phyloP scores from a whole-genome alignment of 2,113 vertebrate species.

The Galbula dea region DNA sequence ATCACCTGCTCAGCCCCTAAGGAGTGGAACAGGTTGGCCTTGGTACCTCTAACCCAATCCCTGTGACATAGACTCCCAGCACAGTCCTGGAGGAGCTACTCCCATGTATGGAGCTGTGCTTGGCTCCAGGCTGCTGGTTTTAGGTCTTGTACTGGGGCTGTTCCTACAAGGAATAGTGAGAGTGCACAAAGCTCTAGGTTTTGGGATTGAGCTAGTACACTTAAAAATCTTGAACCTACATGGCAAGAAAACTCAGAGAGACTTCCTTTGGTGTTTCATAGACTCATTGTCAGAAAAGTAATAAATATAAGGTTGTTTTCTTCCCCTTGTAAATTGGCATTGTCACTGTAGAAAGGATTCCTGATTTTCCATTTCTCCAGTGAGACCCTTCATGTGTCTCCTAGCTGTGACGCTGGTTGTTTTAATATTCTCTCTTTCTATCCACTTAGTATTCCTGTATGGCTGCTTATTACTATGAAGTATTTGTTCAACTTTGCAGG shows the following conservation, averaged over 20 bases:
- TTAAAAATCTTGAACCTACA: neutral
- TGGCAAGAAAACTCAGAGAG: neutral
- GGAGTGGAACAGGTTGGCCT: neutral
- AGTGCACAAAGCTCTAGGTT: neutral
- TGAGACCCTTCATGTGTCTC: neutral
- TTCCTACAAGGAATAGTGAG: neutral
- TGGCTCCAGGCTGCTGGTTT: neutral
- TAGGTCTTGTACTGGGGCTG: neutral
- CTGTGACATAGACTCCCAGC: neutral
- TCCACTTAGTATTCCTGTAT: neutral
- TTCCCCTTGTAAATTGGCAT: neutral
- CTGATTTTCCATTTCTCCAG: neutral
- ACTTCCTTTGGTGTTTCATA: neutral
- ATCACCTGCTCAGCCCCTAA: accelerated
- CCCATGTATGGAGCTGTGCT: accelerated
- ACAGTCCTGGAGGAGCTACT: neutral
- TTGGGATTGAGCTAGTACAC: neutral
- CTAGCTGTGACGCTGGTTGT: neutral
- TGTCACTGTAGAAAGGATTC: neutral
- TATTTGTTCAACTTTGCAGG: neutral
- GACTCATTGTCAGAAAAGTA: neutral
- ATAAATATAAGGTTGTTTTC: neutral
- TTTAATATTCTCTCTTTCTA: neutral
- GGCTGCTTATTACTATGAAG: neutral
- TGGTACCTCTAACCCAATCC: neutral